Percentiles rank a stretch among this genome's conserved stretches.
phyloP scores from a whole-genome alignment of 2,888 invertebrate genomes.

The Lydus trimaculatus region DNA sequence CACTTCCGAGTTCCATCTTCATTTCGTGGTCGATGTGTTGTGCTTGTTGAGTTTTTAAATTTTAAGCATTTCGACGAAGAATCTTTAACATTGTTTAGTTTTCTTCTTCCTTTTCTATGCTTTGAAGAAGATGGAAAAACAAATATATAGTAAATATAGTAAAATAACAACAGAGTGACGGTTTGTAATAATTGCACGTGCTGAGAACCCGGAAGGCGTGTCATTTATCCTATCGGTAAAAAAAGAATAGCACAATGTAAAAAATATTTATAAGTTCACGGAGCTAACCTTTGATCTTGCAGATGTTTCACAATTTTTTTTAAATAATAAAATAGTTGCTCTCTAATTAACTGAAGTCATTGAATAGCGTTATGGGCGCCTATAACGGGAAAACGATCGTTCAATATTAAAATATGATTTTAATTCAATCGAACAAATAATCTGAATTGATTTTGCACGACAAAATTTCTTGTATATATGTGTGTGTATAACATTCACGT shows the following conservation, averaged over 20 bases:
- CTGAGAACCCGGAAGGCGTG: slow-evolving; percentile 50
- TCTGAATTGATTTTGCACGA: slow-evolving; percentile 1
- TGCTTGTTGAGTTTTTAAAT: background rate
- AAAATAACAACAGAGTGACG: slow-evolving; percentile 37
- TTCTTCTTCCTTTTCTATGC: background rate
- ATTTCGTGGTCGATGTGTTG: background rate
- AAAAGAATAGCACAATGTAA: slow-evolving; percentile 36
- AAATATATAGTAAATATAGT: background rate
- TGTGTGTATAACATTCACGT: background rate
- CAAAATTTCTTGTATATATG: background rate
- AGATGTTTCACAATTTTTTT: slow-evolving; percentile 47
- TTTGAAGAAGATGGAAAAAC: no score
- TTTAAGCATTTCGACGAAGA: background rate
- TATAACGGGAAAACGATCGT: slow-evolving; percentile 49
- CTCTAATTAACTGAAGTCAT: slow-evolving; percentile 52
- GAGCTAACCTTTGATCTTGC: slow-evolving; percentile 51
- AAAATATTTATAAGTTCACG: slow-evolving; percentile 54
- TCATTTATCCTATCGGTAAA: slow-evolving; percentile 45
- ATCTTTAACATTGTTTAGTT: background rate
- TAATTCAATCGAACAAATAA: slow-evolving; percentile 37
- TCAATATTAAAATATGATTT: slow-evolving; percentile 53
- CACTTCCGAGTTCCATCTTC: slow-evolving; percentile 8
- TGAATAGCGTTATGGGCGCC: slow-evolving; percentile 45
- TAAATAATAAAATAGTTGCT: slow-evolving; percentile 46
- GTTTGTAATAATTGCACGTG: slow-evolving; percentile 43